Evolutionary conservation across 2,797 vertebrate genomes (phyloP), one percentile per base, ranked within the genome.

Genomic region (Semotilus atromaculatus): DNA sequence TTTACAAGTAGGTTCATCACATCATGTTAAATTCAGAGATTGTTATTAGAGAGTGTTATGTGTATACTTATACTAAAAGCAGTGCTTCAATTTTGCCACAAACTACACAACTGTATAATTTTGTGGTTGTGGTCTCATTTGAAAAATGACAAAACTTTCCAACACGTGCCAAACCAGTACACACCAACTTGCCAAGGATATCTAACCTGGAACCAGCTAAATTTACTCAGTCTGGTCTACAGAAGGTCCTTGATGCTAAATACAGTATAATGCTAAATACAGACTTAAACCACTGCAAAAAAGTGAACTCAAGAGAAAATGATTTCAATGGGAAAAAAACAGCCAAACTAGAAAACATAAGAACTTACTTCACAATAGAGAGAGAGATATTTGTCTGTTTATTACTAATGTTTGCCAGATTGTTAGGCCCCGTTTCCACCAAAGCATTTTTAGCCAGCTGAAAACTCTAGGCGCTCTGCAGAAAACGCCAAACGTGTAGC

Each of bases 51-150:
- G 10, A 67, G 31, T 31, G 26, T 10, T 23, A 48, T 26, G 23
- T 1, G 4, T 31, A 29, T 51, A 5, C 2, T 18, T 26, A 16
- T 26, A 16, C 14, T 8, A 23, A 31, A 81, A 88, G 87, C 87
- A 86, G 87, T 13, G 71, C 76, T 81, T 88, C 87, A 83, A 36
- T 86, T 88, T 71, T 75, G 76, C 58, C 23, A 74, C 36, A 11
- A 43, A 73, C 55, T 62, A 66, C 53, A 64, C 31, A 62, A 58
- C 13, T 1, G 2, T 84, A 29, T 11, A 53, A 70, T 72, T 67
- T 36, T 21, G 26, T 10, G 38, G 26, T 64, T 68, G 38, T 45
- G 14, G 18, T 53, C 45, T 48, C 45, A 48, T 62, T 34, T 58
- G 13, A 29, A 60, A 60, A 60, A 68, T 68, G 9, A 45, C n/a